Evolutionary conservation across 2,888 invertebrate genomes (phyloP), one percentile per base, ranked within the genome.

Genomic region (Noctua janthina): DNA sequence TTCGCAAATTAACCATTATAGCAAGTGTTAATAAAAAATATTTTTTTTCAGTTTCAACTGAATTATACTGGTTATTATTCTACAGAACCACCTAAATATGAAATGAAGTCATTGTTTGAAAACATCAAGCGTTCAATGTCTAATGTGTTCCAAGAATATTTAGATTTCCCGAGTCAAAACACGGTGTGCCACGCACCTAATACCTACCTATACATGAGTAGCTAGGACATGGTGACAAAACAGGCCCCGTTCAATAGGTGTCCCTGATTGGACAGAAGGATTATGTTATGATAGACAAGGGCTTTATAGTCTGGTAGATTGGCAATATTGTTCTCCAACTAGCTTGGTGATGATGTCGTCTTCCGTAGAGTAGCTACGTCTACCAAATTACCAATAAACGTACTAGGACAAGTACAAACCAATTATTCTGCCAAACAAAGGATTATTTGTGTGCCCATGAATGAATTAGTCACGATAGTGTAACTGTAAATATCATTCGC

Each of bases 231-330:
- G 20, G 23, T 54, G 62, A 23, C 51, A 80, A 29, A 80, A 79
- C 54, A 72, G 46, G 15, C 2, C 11, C 35, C 15, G 56, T 29
- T 62, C 51, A 72, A 85, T 85, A 68, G 71, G 49, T 56, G 67
- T 49, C 39, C 6, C 80, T 72, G 71, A 71, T 82, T 80, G 71
- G 46, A 62, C 67, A 51, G 23, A 54, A 67, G 80, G 59, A 71
- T 79, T 84, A 67, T 8, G 62, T 71, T 84, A 67, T 8, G 62
- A 7, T 67, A 46, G 11, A 67, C 80, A 46, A 69, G 69, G 43
- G 49, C 62, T 43, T 43, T 17, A 39, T 66, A 56, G 64, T 56
- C 54, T 76, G 54, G 39, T 23, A 66, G 29, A 79, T 76, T 83
- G 78, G 39, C 39, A 23, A 49, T 83, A 54, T 64, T 64, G 76